Percentiles rank a stretch among this genome's conserved stretches.
Conservation (phyloP, 1,140 invertebrate species). For the Brachionus rubens region DNA sequence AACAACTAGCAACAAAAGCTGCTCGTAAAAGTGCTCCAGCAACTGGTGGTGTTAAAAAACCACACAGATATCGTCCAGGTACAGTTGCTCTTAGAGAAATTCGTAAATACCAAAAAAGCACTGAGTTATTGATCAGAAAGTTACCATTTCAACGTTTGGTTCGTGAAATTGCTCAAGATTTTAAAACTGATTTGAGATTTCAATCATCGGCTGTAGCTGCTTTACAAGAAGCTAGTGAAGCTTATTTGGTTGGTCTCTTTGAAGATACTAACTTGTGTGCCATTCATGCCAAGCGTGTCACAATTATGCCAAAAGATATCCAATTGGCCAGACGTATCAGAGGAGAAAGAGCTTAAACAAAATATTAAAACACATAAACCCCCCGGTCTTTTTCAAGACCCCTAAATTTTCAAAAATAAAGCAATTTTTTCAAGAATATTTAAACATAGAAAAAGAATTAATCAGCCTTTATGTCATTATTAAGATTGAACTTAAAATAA, state of each 20-base stretch:
- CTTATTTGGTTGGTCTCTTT: constrained; percentile 78
- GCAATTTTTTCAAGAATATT: no score
- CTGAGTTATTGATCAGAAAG: constrained; percentile 71
- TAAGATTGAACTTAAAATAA: no score
- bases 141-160: constrained; percentile 79
- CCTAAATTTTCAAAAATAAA: background rate
- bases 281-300: constrained; percentile 87
- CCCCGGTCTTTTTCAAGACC: constrained; percentile 7
- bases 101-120: constrained; percentile 77
- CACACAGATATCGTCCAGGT: constrained; percentile 67
- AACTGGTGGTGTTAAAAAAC: constrained; percentile 65
- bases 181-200: constrained; percentile 66
- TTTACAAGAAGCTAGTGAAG: constrained; percentile 75
- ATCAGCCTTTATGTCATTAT: no score
- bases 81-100: constrained; percentile 83
- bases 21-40: constrained; percentile 63
- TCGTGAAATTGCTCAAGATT: constrained; percentile 79
- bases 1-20: constrained; percentile 67
- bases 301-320: constrained; percentile 93
- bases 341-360: constrained; percentile 54
- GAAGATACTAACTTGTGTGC: constrained; percentile 90
- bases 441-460: no score
- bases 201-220: constrained; percentile 63
- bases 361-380: background rate
- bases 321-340: constrained; percentile 64